These are phyloP conservation scores for Sipunculus nudus DNA, from an alignment of 2,888 invertebrate genomes.

Conservation along the genomic window DNA sequence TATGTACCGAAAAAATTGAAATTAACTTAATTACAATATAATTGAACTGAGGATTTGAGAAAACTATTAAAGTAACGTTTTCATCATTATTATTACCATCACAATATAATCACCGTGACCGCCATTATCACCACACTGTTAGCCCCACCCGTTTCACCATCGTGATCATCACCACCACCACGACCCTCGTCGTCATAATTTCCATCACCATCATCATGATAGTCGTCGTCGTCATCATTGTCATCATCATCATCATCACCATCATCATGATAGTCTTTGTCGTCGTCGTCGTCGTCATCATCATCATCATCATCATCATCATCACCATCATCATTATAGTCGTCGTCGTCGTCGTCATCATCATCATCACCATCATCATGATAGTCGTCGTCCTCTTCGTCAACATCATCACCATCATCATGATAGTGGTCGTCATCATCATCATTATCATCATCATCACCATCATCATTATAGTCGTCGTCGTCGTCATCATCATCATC, in stretches of 20 bases:
- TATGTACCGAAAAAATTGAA: no score
- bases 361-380: conserved; percentile 12
- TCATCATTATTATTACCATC: no score
- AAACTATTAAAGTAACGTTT: no score
- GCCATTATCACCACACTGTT: no score
- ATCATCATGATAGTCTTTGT: background rate
- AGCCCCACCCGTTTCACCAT: no score
- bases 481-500: background rate
- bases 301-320: conserved; percentile 3
- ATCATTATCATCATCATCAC: conserved; percentile 12
- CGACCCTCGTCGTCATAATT: no score
- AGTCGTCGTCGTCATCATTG: conserved; percentile 6
- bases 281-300: conserved; percentile 1
- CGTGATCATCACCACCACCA: no score
- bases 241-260: background rate
- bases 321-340: conserved; percentile 16
- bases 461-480: conserved; percentile 3
- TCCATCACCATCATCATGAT: conserved; percentile 14
- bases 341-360: conserved; percentile 3
- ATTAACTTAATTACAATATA: no score
- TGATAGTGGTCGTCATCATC: conserved; percentile 13
- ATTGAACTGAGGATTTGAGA: no score
- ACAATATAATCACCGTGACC: no score
- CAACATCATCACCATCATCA: conserved; percentile 1
- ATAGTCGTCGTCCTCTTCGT: conserved; percentile 7